Evolutionary conservation across 2,888 invertebrate genomes (phyloP), one percentile per base, ranked within the genome.

Genomic region (Caenorhabditis angaria): DNA sequence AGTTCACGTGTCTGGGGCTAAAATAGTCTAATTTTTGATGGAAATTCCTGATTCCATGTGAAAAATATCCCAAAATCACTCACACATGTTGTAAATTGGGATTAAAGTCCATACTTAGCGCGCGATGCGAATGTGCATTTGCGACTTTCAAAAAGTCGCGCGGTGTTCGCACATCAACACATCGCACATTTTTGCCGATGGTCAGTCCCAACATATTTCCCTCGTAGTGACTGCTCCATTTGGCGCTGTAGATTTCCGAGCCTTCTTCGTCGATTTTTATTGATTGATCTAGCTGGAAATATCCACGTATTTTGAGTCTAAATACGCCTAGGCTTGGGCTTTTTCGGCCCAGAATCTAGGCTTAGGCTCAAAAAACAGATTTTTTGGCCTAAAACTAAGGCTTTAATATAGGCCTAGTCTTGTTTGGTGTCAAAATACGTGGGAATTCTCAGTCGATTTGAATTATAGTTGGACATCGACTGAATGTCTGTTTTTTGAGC

Each of bases 171-270:
- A 50, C 24, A 54, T 78, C 78, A 24, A 76, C 14, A 41, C 73
- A 72, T n/a, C 73, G 10, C 18, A 67, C 60, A 29, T 60, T 58
- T 47, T 61, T 58, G n/a, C 70, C 77, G 2, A 65, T 55, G 14
- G 65, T 62, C 48, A 94, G 92, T 25, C 94, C 93, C 86, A 97
- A 92, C 89, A 94, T 93, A 72, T 92, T 91, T 81, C 92, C 92
- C 81, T 93, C 93, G 88, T 94, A 94, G 87, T 97, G 95, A 12
- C 96, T 95, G 88, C 95, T 95, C 96, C 97, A 97, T 88, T 94
- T 93, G 10, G 94, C 95, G 10, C 67, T 65, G 51, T 59, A 59
- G 35, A 76, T 54, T 92, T 92, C 78, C 93, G 91, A 76, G 92
- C 92, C 88, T 93, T 92, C 72, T 1, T 0, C 18, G 14, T 41